A percentile compares a stretch with the other conserved stretches of the same genome.
phyloP scores from a whole-genome alignment of 1,140 invertebrate species.

The Polyergus mexicanus region DNA sequence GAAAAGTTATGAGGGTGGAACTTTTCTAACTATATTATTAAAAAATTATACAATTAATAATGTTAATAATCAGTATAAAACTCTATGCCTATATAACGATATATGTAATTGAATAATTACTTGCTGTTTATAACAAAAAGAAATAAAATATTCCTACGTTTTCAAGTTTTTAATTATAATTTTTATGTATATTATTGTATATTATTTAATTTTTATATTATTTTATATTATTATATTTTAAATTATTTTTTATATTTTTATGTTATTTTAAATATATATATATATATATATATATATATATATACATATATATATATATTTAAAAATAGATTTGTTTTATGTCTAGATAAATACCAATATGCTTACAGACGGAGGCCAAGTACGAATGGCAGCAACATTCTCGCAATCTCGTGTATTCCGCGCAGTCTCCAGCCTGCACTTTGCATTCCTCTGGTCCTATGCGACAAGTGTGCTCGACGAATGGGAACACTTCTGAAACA shows the following conservation, averaged over 20 bases:
- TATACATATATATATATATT: too few species aligned
- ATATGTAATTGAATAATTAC: too few species aligned
- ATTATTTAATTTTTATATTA: neutral
- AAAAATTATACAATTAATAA: too few species aligned
- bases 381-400: slow-evolving; percentile 90
- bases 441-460: slow-evolving; percentile 88
- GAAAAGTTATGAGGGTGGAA: too few species aligned
- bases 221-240: too few species aligned
- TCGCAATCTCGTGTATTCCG: slow-evolving; percentile 88
- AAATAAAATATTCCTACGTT: too few species aligned
- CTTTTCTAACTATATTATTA: too few species aligned
- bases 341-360: slow-evolving; percentile 40
- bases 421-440: slow-evolving; percentile 88
- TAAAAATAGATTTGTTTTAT: neutral
- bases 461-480: slow-evolving; percentile 90
- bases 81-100: too few species aligned
- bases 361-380: slow-evolving; percentile 88
- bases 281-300: slow-evolving; percentile 13
- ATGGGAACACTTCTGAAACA: slow-evolving; percentile 88
- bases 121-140: too few species aligned
- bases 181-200: neutral
- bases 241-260: too few species aligned
- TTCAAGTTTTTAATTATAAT: too few species aligned
- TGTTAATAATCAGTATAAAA: too few species aligned
- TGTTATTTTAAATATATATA: neutral